Percentiles rank a stretch among this genome's conserved stretches.
These are phyloP conservation scores for Alcis repandata DNA, from an alignment of 2,888 invertebrate genomes.

Conservation along the genomic window DNA sequence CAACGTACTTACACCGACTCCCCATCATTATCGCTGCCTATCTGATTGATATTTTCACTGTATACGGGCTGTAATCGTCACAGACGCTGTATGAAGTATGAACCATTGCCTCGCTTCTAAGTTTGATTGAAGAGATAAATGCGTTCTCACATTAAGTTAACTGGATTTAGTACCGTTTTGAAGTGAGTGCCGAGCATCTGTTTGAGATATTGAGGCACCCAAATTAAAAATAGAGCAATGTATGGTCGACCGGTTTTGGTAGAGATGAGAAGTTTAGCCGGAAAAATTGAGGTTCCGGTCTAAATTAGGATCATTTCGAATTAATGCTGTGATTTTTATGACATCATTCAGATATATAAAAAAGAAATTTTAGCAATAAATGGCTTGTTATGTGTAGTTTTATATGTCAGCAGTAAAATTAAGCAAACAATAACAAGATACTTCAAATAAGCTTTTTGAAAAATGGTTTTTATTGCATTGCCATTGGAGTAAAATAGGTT, in stretches of 20 bases:
- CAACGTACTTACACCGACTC: not conserved
- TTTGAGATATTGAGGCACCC: conserved; percentile 32
- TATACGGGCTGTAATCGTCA: conserved; percentile 35
- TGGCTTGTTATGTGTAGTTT: too few relatives aligned
- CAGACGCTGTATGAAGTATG: conserved; percentile 10
- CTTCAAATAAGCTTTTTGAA: too few relatives aligned
- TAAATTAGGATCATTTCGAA: not conserved
- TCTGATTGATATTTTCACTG: conserved; percentile 36
- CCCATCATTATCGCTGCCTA: not conserved
- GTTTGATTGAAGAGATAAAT: conserved; percentile 33
- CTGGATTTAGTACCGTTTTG: conserved; percentile 36
- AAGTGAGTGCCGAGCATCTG: conserved; percentile 12
- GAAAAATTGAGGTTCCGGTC: not conserved
- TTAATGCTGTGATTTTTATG: too few relatives aligned
- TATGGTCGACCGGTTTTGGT: conserved; percentile 27
- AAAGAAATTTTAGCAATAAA: too few relatives aligned
- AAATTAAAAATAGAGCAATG: conserved; percentile 35
- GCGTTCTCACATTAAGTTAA: conserved; percentile 37
- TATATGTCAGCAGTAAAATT: too few relatives aligned
- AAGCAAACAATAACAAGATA: too few relatives aligned
- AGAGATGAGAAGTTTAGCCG: conserved; percentile 7
- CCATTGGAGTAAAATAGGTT: too few relatives aligned
- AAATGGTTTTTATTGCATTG: too few relatives aligned
- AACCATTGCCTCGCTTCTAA: conserved; percentile 17
- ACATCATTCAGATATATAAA: too few relatives aligned